Evolutionary conservation across 2,888 invertebrate species (phyloP), one percentile per base, ranked within the genome.

Genomic region (Apotomis capreana): DNA sequence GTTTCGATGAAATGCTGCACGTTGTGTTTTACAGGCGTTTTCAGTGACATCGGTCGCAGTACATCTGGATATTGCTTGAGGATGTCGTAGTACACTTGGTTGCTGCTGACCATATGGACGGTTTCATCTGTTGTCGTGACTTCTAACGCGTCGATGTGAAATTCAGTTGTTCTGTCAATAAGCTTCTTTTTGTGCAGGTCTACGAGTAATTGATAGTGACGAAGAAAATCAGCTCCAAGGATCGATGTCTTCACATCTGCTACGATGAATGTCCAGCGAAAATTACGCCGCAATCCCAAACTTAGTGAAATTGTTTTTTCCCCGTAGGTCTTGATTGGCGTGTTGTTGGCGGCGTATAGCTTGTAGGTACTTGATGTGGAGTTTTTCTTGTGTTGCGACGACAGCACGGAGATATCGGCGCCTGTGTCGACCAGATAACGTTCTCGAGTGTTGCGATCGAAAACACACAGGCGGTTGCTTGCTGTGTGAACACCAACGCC

Each of bases 301-400:
- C 74, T 67, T 12, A 76, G 69, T 54, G 12, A 54, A 9, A 75
- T 12, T 6, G 69, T 63, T 60, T 62, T 57, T 40, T 65, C 67
- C n/a, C 76, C 76, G 55, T 69, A 76, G 12, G 74, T 74, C 12
- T 26, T 69, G 13, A 76, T 76, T n/a, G 61, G 70, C 9, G 74
- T 76, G 15, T 67, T 67, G 61, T 79, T 81, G n/a, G 77, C 78
- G 0, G 79, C 77, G 54, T 72, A 74, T n/a, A 78, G 58, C 13
- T 67, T 70, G 57, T 72, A 72, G 36, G 51, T 64, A 10, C 40
- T 69, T 10, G 61, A 13, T 68, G 69, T 4, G 37, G 40, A 5
- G 51, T 51, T 12, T 55, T 61, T 51, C 61, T 69, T 69, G 5
- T 60, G 57, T 59, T n/a, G 57, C 5, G 49, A 59, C 0, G 70